phyloP scores from a whole-genome alignment of 2,113 vertebrate genomes.

The Girardinichthys multiradiatus region DNA sequence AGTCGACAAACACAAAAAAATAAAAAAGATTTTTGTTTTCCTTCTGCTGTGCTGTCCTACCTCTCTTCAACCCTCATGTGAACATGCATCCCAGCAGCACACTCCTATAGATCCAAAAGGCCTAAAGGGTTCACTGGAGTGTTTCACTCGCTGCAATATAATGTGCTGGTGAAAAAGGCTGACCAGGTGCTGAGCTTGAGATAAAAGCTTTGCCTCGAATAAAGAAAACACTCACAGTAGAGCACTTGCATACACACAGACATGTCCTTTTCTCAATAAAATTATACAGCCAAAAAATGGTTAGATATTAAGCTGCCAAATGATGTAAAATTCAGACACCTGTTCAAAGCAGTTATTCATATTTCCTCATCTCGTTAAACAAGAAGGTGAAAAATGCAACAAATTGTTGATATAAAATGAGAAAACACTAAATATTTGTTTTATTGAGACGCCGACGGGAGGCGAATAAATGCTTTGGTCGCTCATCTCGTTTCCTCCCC shows the following conservation, averaged over 20 bases:
- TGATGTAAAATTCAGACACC: not conserved
- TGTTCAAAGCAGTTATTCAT: slow-evolving; percentile 26
- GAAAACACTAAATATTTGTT: slow-evolving; percentile 10
- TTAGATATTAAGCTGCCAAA: not conserved
- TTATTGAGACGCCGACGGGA: slow-evolving; percentile 19
- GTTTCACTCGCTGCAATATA: slow-evolving; percentile 63
- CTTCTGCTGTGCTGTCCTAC: slow-evolving; percentile 32
- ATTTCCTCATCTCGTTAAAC: slow-evolving; percentile 25
- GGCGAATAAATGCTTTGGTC: slow-evolving; percentile 73
- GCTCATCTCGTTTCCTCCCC: slow-evolving; percentile 55
- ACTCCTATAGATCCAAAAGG: slow-evolving; percentile 37
- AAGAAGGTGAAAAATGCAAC: not conserved
- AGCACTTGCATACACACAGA: slow-evolving; percentile 74
- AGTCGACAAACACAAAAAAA: slow-evolving; percentile 47
- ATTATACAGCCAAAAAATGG: slow-evolving; percentile 20
- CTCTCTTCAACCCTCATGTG: slow-evolving; percentile 16
- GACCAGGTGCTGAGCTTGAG: slow-evolving; percentile 71
- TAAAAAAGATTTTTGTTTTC: slow-evolving; percentile 27
- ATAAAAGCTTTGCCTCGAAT: slow-evolving; percentile 28
- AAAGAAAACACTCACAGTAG: slow-evolving; percentile 61
- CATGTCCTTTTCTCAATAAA: slow-evolving; percentile 45
- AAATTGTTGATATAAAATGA: slow-evolving; percentile 26
- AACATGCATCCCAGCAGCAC: slow-evolving; percentile 11
- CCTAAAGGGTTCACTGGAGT: slow-evolving; percentile 53
- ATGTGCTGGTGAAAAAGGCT: slow-evolving; percentile 76